Base-by-base conservation (phyloP, 2,888 invertebrate genomes). In the Zygothrica quintamaculata region DNA sequence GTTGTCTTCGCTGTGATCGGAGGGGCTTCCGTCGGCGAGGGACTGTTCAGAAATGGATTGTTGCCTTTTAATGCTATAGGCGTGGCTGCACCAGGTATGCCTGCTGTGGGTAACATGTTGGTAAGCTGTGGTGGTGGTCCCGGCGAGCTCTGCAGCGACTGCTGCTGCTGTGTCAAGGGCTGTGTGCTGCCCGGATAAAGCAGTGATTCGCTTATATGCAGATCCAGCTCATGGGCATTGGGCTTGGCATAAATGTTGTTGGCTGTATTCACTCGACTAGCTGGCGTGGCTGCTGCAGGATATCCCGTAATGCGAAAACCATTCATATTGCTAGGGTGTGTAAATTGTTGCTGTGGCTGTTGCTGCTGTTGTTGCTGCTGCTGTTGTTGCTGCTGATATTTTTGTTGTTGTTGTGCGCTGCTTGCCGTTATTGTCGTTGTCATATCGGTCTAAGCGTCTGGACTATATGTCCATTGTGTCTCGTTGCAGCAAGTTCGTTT, bases 11-110 rank as follows among this genome's bases (percentile, higher is more conserved):
- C 55, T n/a, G 37, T 15, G 9, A 51, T 22, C 5, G 78, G 74
- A 15, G 64, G 13, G 1, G 40, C 31, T 8, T 89, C 89, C 1
- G 89, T 89, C 11, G 89, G 89, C 57, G 89, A 89, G 16, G 89
- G 89, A 57, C 88, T 89, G 39, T 89, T 89, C 12, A 89, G 53
- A 52, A 89, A 89, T 0, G 89, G 89, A 87, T 89, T 89, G 70
- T 88, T 89, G 36, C 89, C 89, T 36, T 89, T 89, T 87, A 69
- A 92, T 90, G 75, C 91, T 65, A 87, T 90, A 57, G 88, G 86
- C 47, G 87, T 64, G 44, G 78, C 78, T 3, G 78, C 78, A 4
- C 78, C 89, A 0, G 87, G 79, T 47, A 88, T 66, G 3, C 73
- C 86, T 1, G 77, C 66, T 9, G 72, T 71, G 6, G 87, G 87